These are phyloP conservation scores for Antheraea yamamai DNA, from an alignment of 2,888 invertebrate genomes.

Conservation along the genomic window DNA sequence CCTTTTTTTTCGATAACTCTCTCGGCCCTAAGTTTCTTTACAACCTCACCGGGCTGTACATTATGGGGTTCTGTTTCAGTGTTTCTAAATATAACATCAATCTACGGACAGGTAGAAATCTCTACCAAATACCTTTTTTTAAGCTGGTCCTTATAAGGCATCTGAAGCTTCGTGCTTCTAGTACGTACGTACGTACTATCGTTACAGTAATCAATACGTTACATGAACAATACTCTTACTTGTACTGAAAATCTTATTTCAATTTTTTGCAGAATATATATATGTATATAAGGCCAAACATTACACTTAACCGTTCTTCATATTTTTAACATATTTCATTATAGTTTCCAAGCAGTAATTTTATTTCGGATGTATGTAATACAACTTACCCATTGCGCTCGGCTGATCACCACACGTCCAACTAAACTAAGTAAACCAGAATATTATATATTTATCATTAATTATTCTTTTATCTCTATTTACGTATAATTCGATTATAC, in stretches of 20 bases:
- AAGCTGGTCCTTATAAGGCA: too few relatives aligned
- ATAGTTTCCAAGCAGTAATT: not conserved
- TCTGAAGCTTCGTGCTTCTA: too few relatives aligned
- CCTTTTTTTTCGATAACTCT: too few relatives aligned
- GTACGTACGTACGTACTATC: too few relatives aligned
- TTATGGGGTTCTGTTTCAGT: too few relatives aligned
- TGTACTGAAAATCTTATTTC: not conserved
- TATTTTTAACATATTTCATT: not conserved
- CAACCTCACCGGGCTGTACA: too few relatives aligned
- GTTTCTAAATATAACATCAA: too few relatives aligned
- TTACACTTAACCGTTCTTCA: not conserved
- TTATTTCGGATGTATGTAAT: not conserved
- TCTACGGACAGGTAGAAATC: too few relatives aligned
- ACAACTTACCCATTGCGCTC: constrained; percentile 63
- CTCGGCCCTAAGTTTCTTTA: too few relatives aligned
- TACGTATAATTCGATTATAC: constrained; percentile 40
- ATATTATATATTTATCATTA: constrained; percentile 59
- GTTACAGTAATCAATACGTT: too few relatives aligned
- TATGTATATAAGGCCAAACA: not conserved
- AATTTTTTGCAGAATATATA: not conserved
- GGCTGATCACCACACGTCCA: constrained; percentile 46
- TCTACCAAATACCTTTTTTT: too few relatives aligned
- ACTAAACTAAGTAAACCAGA: constrained; percentile 49
- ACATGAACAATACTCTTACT: not conserved
- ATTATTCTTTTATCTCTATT: constrained; percentile 46